phyloP scores from a whole-genome alignment of 1,140 invertebrate species.

The Theocolax elegans region DNA sequence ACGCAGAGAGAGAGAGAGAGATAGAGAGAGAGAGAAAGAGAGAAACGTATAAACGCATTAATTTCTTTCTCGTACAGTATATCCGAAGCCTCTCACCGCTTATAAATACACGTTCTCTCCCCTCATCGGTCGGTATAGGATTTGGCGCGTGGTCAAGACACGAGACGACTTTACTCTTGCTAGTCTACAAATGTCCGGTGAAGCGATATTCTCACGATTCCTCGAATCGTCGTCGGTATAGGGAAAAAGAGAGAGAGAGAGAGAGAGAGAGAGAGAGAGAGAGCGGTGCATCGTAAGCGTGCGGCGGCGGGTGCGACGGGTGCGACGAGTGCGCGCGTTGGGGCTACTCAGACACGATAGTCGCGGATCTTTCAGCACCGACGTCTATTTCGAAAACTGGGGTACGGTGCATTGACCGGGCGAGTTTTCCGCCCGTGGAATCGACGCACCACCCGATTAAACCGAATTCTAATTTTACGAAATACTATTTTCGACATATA shows the following conservation, averaged over 20 bases:
- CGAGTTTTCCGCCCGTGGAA: background rate
- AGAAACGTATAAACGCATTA: slow-evolving; percentile 7
- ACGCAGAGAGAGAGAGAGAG: background rate
- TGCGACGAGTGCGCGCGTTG: background rate
- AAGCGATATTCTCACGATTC: slow-evolving; percentile 52
- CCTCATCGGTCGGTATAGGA: slow-evolving; percentile 19
- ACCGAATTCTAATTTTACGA: slow-evolving; percentile 17
- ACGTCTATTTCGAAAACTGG: slow-evolving; percentile 58
- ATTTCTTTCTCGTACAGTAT: background rate
- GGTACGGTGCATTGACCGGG: slow-evolving; percentile 58
- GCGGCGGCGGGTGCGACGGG: slow-evolving; percentile 9
- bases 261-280: too few species aligned
- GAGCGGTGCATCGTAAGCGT: too few species aligned
- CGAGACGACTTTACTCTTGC: slow-evolving; percentile 11
- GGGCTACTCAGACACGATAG: background rate
- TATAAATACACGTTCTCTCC: slow-evolving; percentile 44
- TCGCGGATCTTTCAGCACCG: slow-evolving; percentile 13
- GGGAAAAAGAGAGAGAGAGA: too few species aligned
- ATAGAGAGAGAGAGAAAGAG: background rate
- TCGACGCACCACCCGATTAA: background rate
- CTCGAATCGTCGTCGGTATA: slow-evolving; percentile 48
- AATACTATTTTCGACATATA: too few species aligned
- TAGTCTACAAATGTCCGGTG: slow-evolving; percentile 51
- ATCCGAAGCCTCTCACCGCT: too few species aligned
- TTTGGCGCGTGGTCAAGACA: slow-evolving; percentile 57